A percentile compares a stretch with the other conserved stretches of the same genome.
phyloP scores from a whole-genome alignment of 1,140 invertebrate species.

The Leptinotarsa lineolata region DNA sequence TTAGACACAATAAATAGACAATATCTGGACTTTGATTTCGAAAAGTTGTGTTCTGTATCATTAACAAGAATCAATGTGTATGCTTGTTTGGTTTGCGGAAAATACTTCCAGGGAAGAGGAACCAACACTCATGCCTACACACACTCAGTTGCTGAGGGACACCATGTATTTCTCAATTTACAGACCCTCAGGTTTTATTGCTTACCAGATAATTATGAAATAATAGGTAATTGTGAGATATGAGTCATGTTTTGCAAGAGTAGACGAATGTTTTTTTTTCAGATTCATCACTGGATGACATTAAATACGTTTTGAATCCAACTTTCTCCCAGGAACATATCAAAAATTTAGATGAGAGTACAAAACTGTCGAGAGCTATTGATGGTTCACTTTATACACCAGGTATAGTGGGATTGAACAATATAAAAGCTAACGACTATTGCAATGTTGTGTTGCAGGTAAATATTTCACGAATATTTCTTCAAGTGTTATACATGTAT shows the following conservation, averaged over 20 bases:
- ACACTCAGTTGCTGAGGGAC: conserved; percentile 94
- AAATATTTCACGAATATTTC: conserved; percentile 30
- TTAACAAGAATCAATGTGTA: conserved; percentile 99
- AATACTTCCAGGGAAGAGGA: conserved; percentile 98
- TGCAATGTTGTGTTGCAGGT: conserved; percentile 98
- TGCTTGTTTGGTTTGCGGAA: conserved; percentile 99
- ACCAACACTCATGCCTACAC: conserved; percentile 98
- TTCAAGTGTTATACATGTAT: not conserved
- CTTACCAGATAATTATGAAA: conserved; percentile 99
- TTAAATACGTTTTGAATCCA: conserved; percentile 98
- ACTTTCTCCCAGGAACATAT: conserved; percentile 90
- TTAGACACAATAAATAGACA: conserved; percentile 96
- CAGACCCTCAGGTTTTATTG: conserved; percentile 98
- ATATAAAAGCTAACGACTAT: conserved; percentile 99
- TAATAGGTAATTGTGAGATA: conserved; percentile 75
- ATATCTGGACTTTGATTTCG: conserved; percentile 99
- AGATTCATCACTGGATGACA: conserved; percentile 98
- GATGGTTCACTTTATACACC: conserved; percentile 96
- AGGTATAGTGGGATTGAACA: conserved; percentile 96
- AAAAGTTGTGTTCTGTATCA: conserved; percentile 98
- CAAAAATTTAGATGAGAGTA: conserved; percentile 75
- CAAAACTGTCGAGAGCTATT: conserved; percentile 91
- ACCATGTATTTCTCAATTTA: conserved; percentile 98
- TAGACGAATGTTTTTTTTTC: conserved; percentile 41
- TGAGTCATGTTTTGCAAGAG: not conserved